Evolutionary conservation across 1,140 invertebrate species (phyloP), one percentile per base, ranked within the genome.

Genomic region (Nixonia krombeini): DNA sequence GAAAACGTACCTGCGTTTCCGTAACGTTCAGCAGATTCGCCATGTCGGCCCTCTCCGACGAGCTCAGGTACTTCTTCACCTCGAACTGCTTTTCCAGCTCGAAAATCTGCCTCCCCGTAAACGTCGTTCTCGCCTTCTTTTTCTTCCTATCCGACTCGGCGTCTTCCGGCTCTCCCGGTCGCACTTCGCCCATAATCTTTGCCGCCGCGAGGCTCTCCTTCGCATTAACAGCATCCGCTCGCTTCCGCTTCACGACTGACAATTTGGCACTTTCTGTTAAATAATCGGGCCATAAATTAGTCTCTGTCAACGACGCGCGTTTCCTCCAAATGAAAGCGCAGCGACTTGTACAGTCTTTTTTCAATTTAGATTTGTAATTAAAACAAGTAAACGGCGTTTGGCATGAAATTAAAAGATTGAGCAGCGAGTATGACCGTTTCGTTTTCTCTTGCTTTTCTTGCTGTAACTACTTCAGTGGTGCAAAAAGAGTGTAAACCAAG

Each of bases 61-160:
- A 96, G 63, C 94, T 96, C 42, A 98, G 88, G 85, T 98, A 98
- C 85, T 98, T 98, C 87, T 97, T 98, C 47, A 94, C 88, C 85
- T 98, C 96, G 79, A 98, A 98, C 84, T 96, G 92, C 79, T 96
- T 94, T 85, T 98, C 96, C 77, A 98, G 85, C 85, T 97, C 96
- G 85, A 97, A 98, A 78, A 98, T 97, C 87, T 98, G 96, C 41
- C 95, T 82, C 1, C 96, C 96, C 0, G 96, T 97, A 86, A 98
- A 98, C 0, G 96, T 97, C 9, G 96, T 98, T 58, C 96, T 86
- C 0, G 96, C 95, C 78, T 98, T 98, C 86, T 97, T 97, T 86
- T 96, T 93, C 75, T 95, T 94, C 25, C 88, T 85, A 44, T 90
- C 90, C 12, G 88, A 88, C 28, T 87, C 87, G 12, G 88, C 86